A percentile compares a stretch with the other conserved stretches of the same genome.
Evolutionary conservation across 2,888 invertebrate species (phyloP).

Genomic region (Dynastes hyllus): DNA sequence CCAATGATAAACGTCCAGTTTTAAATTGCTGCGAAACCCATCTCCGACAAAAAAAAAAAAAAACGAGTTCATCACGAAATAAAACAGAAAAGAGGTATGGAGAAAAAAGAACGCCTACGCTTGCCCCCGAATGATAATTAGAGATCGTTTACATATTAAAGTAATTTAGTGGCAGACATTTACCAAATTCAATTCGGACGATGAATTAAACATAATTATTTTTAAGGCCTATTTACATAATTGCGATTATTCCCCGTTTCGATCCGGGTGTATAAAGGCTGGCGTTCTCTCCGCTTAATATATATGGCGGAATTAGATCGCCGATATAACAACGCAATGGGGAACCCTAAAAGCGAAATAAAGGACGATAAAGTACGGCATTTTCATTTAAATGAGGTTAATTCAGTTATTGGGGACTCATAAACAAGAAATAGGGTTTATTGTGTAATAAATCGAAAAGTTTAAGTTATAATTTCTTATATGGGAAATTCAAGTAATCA

Average conservation of each 20-base stretch:
- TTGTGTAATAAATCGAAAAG: no score
- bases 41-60: background rate
- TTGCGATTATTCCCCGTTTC: constrained; percentile 20
- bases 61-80: background rate
- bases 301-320: constrained; percentile 1
- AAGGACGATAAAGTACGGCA: constrained; percentile 1
- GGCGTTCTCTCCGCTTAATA: background rate
- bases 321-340: background rate
- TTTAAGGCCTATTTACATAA: constrained; percentile 37
- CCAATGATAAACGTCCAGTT: constrained; percentile 6
- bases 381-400: background rate
- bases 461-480: no score
- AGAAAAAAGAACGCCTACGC: background rate
- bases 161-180: constrained; percentile 37
- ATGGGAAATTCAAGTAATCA: no score
- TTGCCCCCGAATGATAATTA: constrained; percentile 27
- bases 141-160: constrained; percentile 43
- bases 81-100: background rate
- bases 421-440: no score
- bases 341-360: background rate
- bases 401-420: background rate
- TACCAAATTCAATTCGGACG: constrained; percentile 29
- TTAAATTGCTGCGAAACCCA: background rate
- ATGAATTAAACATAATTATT: constrained; percentile 38
- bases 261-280: background rate